These are phyloP conservation scores for Halesus radiatus DNA, from an alignment of 1,140 invertebrate species.

Conservation along the genomic window DNA sequence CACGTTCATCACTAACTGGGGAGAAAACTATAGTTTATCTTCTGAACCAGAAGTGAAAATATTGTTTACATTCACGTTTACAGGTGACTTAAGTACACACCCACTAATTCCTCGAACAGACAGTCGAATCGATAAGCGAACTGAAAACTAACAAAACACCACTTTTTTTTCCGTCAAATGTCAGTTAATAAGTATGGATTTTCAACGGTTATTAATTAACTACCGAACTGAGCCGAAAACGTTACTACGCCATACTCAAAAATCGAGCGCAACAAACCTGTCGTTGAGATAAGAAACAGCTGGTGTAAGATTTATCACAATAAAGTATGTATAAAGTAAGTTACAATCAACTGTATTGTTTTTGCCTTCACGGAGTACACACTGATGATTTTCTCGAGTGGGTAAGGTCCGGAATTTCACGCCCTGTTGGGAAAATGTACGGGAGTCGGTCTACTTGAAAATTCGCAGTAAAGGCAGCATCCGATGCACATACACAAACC, in stretches of 20 bases:
- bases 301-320: not conserved
- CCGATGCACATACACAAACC: constrained; percentile 10
- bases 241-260: not conserved
- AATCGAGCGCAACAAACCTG: not conserved
- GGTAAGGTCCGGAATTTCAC: not conserved
- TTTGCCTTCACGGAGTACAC: too few relatives aligned
- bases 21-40: not conserved
- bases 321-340: too few relatives aligned
- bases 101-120: not conserved
- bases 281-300: constrained; percentile 3
- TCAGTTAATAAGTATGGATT: not conserved
- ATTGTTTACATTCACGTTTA: constrained; percentile 20
- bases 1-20: not conserved
- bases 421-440: constrained; percentile 3
- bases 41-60: not conserved
- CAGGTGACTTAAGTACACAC: not conserved
- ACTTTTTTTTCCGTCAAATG: not conserved
- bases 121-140: not conserved
- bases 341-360: too few relatives aligned
- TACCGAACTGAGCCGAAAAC: not conserved
- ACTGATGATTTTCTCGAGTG: too few relatives aligned
- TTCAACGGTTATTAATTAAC: not conserved
- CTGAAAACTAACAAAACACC: not conserved
- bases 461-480: not conserved
- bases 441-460: not conserved